A percentile compares a stretch with the other conserved stretches of the same genome.
These are phyloP conservation scores for Polyommatus icarus DNA, from an alignment of 2,888 invertebrate genomes.

Conservation along the genomic window DNA sequence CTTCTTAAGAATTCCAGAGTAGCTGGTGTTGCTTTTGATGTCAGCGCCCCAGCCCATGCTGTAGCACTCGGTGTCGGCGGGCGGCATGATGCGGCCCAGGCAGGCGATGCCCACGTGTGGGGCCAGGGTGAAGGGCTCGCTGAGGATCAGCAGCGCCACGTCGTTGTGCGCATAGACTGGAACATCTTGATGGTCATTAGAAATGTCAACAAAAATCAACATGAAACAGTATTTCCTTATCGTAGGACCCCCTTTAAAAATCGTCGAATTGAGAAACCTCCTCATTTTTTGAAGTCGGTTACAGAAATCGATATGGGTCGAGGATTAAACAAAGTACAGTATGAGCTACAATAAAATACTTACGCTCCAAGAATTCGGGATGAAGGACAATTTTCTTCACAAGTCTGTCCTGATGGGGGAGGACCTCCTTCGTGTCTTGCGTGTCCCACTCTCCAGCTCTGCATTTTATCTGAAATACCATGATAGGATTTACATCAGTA, in stretches of 20 bases:
- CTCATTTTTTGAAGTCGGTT: too few species aligned
- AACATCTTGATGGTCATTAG: neutral
- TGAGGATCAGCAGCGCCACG: constrained; percentile 38
- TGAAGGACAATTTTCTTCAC: constrained; percentile 69
- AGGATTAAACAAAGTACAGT: too few species aligned
- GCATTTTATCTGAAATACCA: constrained; percentile 38
- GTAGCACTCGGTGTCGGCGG: constrained; percentile 75
- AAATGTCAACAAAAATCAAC: neutral
- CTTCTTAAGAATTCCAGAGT: constrained; percentile 40
- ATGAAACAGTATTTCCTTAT: too few species aligned
- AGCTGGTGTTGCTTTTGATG: constrained; percentile 25
- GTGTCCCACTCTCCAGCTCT: constrained; percentile 87
- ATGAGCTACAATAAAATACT: neutral
- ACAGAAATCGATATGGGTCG: too few species aligned
- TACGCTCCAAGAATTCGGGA: constrained; percentile 5
- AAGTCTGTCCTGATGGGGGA: constrained; percentile 82
- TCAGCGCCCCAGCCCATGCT: constrained; percentile 54
- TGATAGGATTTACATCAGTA: neutral
- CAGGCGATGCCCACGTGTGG: constrained; percentile 86
- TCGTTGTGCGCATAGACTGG: constrained; percentile 32
- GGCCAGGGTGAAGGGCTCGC: constrained; percentile 41
- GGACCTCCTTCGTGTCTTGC: constrained; percentile 81
- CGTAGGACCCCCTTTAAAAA: too few species aligned
- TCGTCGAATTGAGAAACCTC: too few species aligned
- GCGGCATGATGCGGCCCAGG: constrained; percentile 61